phyloP scores from a whole-genome alignment of 2,797 vertebrate genomes.

The Enteromius mattozi region DNA sequence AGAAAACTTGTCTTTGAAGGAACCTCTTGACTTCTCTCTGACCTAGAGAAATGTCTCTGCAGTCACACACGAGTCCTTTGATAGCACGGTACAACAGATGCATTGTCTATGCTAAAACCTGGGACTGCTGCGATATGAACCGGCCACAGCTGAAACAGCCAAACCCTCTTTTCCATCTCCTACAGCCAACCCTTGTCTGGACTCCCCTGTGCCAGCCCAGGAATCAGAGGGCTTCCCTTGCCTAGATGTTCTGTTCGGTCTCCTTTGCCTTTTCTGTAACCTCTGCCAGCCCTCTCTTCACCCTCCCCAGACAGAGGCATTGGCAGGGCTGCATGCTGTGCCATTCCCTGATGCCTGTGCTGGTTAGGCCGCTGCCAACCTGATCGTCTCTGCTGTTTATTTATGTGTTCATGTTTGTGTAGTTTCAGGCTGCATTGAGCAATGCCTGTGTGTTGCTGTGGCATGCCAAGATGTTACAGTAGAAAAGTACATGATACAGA shows the following conservation, averaged over 20 bases:
- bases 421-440: constrained; percentile 21
- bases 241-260: constrained; percentile 51
- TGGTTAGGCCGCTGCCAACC: constrained; percentile 35
- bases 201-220: constrained; percentile 39
- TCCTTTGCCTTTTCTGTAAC: constrained; percentile 45
- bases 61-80: constrained; percentile 53
- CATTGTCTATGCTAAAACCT: constrained; percentile 61
- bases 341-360: constrained; percentile 21
- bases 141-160: constrained; percentile 13
- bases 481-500: not conserved
- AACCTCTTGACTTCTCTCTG: constrained; percentile 44
- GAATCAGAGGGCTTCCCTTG: constrained; percentile 52
- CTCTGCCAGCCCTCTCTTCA: constrained; percentile 49
- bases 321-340: constrained; percentile 41
- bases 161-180: constrained; percentile 14
- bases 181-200: constrained; percentile 49
- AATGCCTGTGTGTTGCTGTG: constrained; percentile 14
- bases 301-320: constrained; percentile 53
- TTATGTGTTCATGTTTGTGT: constrained; percentile 18
- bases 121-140: constrained; percentile 60
- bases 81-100: constrained; percentile 56
- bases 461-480: constrained; percentile 3
- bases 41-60: constrained; percentile 45
- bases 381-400: constrained; percentile 46
- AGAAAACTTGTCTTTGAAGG: constrained; percentile 33